phyloP scores from a whole-genome alignment of 2,888 invertebrate genomes.

The Cybosia mesomella region DNA sequence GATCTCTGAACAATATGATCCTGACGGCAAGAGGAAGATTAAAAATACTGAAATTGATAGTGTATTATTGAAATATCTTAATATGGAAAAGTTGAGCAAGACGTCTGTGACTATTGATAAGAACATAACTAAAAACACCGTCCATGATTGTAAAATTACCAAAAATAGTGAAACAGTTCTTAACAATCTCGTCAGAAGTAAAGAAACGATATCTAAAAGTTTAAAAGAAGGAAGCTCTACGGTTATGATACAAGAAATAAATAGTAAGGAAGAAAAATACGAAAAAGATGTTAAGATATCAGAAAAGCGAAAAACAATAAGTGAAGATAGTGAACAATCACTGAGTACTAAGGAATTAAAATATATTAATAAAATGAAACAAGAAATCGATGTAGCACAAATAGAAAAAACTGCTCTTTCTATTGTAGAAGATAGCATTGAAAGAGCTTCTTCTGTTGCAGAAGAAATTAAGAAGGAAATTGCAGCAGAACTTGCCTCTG shows the following conservation, averaged over 20 bases:
- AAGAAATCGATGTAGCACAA: slow-evolving; percentile 64
- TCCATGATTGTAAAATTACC: slow-evolving; percentile 17
- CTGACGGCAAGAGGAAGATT: slow-evolving; percentile 55
- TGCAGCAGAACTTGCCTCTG: slow-evolving; percentile 53
- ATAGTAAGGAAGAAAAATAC: slow-evolving; percentile 15
- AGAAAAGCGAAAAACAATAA: slow-evolving; percentile 37
- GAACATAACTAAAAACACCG: slow-evolving; percentile 33
- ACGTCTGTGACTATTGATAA: slow-evolving; percentile 31
- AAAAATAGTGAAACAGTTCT: slow-evolving; percentile 19
- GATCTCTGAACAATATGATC: slow-evolving; percentile 75
- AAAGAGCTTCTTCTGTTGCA: slow-evolving; percentile 70
- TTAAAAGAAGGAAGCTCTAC: slow-evolving; percentile 9
- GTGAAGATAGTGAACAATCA: slow-evolving; percentile 41
- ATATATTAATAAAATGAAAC: slow-evolving; percentile 58
- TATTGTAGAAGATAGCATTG: slow-evolving; percentile 73
- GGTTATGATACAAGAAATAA: neutral
- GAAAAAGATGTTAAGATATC: slow-evolving; percentile 33
- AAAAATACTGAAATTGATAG: slow-evolving; percentile 37
- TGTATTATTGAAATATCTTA: slow-evolving; percentile 18
- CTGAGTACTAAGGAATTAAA: slow-evolving; percentile 46
- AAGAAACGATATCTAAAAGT: slow-evolving; percentile 21
- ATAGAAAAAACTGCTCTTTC: slow-evolving; percentile 72
- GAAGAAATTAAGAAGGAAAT: slow-evolving; percentile 73
- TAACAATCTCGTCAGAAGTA: slow-evolving; percentile 28
- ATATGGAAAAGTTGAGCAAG: slow-evolving; percentile 25